A percentile compares a stretch with the other conserved stretches of the same genome.
These are phyloP conservation scores for Petroica traversi DNA, from an alignment of 2,113 vertebrate genomes.

Conservation along the genomic window DNA sequence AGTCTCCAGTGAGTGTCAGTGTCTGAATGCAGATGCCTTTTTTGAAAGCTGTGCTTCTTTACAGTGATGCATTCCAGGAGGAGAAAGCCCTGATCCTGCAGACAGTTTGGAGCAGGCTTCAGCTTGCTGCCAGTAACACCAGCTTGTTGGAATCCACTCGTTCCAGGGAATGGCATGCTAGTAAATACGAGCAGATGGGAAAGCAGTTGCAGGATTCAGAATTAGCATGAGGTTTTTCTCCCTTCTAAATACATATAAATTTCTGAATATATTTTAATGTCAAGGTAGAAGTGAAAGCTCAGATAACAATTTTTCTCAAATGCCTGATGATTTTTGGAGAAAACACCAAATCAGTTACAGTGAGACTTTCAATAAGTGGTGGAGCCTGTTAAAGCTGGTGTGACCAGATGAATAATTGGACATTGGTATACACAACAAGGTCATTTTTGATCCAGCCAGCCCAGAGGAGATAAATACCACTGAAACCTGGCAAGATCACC, in stretches of 20 bases:
- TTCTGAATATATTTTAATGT: neutral
- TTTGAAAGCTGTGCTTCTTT: conserved; percentile 26
- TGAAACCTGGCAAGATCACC: neutral
- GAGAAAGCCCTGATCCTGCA: neutral
- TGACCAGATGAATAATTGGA: neutral
- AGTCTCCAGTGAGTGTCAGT: conserved; percentile 46
- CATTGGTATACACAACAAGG: neutral
- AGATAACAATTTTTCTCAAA: neutral
- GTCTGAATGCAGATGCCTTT: conserved; percentile 6
- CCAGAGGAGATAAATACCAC: neutral
- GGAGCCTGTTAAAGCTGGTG: neutral
- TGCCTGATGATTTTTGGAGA: neutral
- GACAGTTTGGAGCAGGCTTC: neutral
- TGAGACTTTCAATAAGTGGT: neutral
- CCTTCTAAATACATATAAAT: neutral
- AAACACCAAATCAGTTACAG: neutral
- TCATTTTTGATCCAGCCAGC: neutral
- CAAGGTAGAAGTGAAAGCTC: neutral
- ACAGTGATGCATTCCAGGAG: conserved; percentile 24
- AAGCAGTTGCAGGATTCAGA: neutral
- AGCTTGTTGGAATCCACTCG: neutral
- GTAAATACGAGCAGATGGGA: neutral
- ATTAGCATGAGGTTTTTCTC: neutral
- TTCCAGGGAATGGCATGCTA: neutral
- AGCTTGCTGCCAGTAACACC: conserved; percentile 17